Conservation (phyloP, 2,888 invertebrate species). For the Argyresthia goedartella region DNA sequence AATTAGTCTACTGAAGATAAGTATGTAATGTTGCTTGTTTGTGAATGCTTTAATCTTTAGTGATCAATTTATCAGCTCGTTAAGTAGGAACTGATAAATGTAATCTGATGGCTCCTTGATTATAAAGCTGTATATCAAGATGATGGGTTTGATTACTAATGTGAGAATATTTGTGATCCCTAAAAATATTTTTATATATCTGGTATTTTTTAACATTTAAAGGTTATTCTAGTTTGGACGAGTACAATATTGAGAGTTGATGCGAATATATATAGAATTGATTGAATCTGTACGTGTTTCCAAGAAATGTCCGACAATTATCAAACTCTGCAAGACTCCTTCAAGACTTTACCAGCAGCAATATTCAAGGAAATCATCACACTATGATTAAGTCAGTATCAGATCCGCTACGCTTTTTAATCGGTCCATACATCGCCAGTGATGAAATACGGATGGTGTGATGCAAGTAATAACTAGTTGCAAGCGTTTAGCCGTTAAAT, state of each 20-base stretch:
- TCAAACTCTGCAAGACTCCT: no score
- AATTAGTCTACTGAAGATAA: conserved; percentile 51
- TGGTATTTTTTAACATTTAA: no score
- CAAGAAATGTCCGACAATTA: no score
- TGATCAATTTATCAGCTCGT: conserved; percentile 62
- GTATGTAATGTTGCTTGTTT: conserved; percentile 53
- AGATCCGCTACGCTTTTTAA: conserved; percentile 33
- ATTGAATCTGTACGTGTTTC: no score
- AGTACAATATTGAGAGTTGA: no score
- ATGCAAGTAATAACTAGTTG: conserved; percentile 40
- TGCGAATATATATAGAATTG: no score
- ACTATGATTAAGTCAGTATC: conserved; percentile 39
- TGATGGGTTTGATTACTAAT: conserved; percentile 44
- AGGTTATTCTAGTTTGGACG: no score
- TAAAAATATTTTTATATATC: background rate
- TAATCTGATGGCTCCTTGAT: conserved; percentile 46
- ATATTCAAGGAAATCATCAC: conserved; percentile 41
- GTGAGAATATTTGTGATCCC: conserved; percentile 18
- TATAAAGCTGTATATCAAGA: conserved; percentile 53
- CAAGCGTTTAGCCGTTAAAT: conserved; percentile 51
- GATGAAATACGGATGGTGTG: conserved; percentile 23
- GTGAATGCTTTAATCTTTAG: conserved; percentile 50
- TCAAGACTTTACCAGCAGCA: background rate
- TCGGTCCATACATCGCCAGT: conserved; percentile 40
- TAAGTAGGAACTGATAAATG: conserved; percentile 48